Conservation (phyloP, 2,113 vertebrate genomes). For the Mola mola region DNA sequence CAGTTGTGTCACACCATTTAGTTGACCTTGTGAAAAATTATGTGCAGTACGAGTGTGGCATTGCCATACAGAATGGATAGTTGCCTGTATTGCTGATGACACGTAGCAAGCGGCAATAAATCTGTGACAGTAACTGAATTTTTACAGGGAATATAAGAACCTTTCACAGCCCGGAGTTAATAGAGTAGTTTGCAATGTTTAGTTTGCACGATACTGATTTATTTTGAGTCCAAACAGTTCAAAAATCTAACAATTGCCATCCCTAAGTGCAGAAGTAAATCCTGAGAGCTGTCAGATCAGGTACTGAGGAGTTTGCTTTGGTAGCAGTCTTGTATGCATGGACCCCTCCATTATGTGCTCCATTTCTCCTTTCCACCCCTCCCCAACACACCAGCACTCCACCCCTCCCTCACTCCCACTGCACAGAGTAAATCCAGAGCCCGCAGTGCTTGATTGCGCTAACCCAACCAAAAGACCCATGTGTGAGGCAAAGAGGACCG, state of each 20-base stretch:
- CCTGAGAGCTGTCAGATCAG: slow-evolving; percentile 26
- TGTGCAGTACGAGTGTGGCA: slow-evolving; percentile 45
- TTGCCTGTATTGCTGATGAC: slow-evolving; percentile 58
- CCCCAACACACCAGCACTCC: slow-evolving; percentile 26
- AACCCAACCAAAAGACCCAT: slow-evolving; percentile 60
- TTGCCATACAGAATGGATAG: slow-evolving; percentile 56
- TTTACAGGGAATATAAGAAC: slow-evolving; percentile 38
- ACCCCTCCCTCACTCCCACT: slow-evolving; percentile 58
- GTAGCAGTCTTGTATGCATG: slow-evolving; percentile 46
- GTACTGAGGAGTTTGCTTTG: slow-evolving; percentile 32
- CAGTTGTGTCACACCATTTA: not conserved
- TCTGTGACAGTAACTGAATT: slow-evolving; percentile 46
- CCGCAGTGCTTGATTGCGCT: slow-evolving; percentile 63
- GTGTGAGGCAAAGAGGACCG: slow-evolving; percentile 47
- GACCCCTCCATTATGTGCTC: slow-evolving; percentile 45
- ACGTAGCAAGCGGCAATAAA: slow-evolving; percentile 60
- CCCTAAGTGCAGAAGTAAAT: slow-evolving; percentile 49
- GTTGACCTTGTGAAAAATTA: slow-evolving; percentile 12
- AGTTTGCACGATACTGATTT: slow-evolving; percentile 32
- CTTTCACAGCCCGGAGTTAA: slow-evolving; percentile 32
- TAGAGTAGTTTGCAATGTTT: slow-evolving; percentile 19
- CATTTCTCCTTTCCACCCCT: slow-evolving; percentile 32
- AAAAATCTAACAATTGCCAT: slow-evolving; percentile 35
- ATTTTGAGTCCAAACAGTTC: slow-evolving; percentile 43
- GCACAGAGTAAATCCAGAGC: slow-evolving; percentile 66